phyloP scores from a whole-genome alignment of 2,888 invertebrate species.

The Rhamphomyia laevipes region DNA sequence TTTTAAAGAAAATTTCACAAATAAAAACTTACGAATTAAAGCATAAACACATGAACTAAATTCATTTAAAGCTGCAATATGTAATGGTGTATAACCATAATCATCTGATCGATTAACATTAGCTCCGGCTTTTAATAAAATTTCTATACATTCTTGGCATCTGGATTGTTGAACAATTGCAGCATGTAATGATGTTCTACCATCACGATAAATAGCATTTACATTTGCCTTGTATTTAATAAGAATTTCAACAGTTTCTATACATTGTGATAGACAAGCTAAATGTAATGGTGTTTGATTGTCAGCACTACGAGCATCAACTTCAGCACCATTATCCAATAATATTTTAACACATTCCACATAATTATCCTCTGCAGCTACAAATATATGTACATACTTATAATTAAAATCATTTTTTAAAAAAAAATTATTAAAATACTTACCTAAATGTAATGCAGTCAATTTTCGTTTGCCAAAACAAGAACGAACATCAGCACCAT shows the following conservation, averaged over 20 bases:
- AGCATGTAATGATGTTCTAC: conserved; percentile 67
- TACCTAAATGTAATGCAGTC: conserved; percentile 66
- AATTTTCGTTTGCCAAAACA: conserved; percentile 57
- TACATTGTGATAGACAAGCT: conserved; percentile 67
- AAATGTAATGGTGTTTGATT: conserved; percentile 76
- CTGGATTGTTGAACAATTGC: conserved; percentile 65
- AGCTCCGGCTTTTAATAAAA: conserved; percentile 53
- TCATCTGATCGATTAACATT: conserved; percentile 64
- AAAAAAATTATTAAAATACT: conserved; percentile 3
- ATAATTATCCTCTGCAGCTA: conserved; percentile 76
- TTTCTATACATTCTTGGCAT: conserved; percentile 53
- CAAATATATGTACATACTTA: neutral
- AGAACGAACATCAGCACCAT: conserved; percentile 70
- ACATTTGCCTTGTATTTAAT: conserved; percentile 53
- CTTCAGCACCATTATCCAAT: conserved; percentile 60
- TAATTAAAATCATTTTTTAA: neutral
- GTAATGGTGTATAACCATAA: conserved; percentile 74
- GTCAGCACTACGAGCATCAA: conserved; percentile 61
- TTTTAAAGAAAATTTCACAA: too few species aligned
- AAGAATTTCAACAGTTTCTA: conserved; percentile 61
- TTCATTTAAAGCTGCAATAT: conserved; percentile 73
- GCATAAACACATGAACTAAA: conserved; percentile 63
- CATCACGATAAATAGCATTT: conserved; percentile 57
- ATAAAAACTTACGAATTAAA: conserved; percentile 43
- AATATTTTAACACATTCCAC: conserved; percentile 62